A percentile compares a stretch with the other conserved stretches of the same genome.
phyloP scores from a whole-genome alignment of 2,797 vertebrate species.

The Kryptopterus vitreolus region DNA sequence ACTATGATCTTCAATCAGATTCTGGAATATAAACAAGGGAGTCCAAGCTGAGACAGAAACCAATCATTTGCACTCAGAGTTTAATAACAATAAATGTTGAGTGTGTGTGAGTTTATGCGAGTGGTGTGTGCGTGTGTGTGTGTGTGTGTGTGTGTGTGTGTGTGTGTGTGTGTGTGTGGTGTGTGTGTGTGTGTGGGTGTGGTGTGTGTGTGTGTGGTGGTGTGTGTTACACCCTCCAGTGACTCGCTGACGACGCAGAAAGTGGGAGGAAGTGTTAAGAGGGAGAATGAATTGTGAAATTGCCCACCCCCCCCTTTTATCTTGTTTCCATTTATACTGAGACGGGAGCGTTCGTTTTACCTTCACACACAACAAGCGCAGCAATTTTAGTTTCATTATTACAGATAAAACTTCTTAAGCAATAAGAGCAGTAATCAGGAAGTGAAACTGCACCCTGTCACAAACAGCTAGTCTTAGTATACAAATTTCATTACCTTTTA shows the following conservation, averaged over 20 bases:
- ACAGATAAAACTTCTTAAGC: constrained; percentile 54
- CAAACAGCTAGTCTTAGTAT: too few species aligned
- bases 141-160: too few species aligned
- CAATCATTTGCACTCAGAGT: neutral
- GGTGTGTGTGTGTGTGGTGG: too few species aligned
- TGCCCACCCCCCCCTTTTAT: too few species aligned
- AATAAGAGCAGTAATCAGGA: constrained; percentile 59
- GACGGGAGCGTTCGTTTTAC: neutral
- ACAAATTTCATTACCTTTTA: too few species aligned
- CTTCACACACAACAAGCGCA: neutral
- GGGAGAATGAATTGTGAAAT: constrained; percentile 2
- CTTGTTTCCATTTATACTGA: neutral
- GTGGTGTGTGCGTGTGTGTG: neutral
- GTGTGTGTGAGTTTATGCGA: neutral
- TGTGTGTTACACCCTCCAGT: neutral
- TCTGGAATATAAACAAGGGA: neutral
- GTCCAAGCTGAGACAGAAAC: neutral
- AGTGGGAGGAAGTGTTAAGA: constrained; percentile 21
- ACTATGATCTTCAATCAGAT: neutral
- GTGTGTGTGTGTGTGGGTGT: too few species aligned
- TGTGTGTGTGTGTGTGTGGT: neutral
- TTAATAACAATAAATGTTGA: neutral
- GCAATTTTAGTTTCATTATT: neutral
- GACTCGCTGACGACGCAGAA: neutral
- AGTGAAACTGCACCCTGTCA: constrained; percentile 60